Evolutionary conservation across 2,888 invertebrate species (phyloP).

Genomic region (Urechis unicinctus): DNA sequence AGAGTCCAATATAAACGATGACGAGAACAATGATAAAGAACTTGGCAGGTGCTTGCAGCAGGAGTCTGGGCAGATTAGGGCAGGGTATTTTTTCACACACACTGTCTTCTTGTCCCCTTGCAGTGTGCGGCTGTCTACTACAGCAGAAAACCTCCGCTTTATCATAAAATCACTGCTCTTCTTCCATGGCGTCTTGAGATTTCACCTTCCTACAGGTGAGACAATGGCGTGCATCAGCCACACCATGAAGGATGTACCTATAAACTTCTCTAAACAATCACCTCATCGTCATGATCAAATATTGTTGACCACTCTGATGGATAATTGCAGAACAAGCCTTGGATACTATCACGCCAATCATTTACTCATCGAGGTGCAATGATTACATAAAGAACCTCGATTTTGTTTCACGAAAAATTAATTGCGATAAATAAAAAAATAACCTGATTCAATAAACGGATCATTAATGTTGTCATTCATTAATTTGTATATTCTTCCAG

Average conservation of each 20-base stretch:
- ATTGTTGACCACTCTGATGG: too few relatives aligned
- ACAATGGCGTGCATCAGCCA: constrained; percentile 24
- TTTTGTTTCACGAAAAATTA: too few relatives aligned
- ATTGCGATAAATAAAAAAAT: too few relatives aligned
- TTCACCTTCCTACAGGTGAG: constrained; percentile 15
- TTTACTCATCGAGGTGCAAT: too few relatives aligned
- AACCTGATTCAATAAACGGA: too few relatives aligned
- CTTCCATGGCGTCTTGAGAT: constrained; percentile 3
- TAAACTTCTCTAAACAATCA: too few relatives aligned
- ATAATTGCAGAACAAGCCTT: too few relatives aligned
- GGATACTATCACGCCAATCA: too few relatives aligned
- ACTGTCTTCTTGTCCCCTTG: constrained; percentile 22
- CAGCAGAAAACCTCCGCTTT: constrained; percentile 37
- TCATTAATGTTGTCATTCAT: too few relatives aligned
- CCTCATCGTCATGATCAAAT: too few relatives aligned
- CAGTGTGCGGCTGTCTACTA: constrained; percentile 18
- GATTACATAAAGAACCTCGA: too few relatives aligned
- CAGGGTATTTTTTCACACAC: constrained; percentile 24
- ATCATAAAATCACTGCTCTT: not conserved
- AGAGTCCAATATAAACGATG: constrained; percentile 25
- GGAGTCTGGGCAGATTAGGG: constrained; percentile 20
- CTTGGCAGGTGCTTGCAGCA: constrained; percentile 20
- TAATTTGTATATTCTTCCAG: too few relatives aligned
- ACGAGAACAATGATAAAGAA: constrained; percentile 23
- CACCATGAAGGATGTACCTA: constrained; percentile 33